Evolutionary conservation across 2,113 vertebrate genomes (phyloP), one percentile per base, ranked within the genome.

Genomic region (Dicentrarchus labrax): DNA sequence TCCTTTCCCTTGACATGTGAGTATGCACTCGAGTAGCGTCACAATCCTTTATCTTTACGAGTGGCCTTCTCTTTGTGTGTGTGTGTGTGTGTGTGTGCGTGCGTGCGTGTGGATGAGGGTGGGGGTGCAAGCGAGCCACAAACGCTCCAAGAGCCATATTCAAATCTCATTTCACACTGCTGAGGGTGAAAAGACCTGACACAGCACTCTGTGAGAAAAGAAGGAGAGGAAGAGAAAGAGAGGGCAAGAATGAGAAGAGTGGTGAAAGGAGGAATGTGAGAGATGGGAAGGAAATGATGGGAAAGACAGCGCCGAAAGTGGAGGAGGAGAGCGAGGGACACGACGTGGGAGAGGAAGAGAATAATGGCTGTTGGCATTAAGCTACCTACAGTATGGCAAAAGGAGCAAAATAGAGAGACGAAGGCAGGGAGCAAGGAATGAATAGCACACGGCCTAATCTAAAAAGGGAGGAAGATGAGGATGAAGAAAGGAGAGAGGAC

Each of bases 121-220:
- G 53, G 24, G 1, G 54, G 66, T 17, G 72, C 48, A 54, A 78
- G 73, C 79, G 6, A 83, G 69, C 72, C 66, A 43, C 76, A 80
- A 86, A 86, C 45, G 59, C 88, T 91, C 81, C 75, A 36, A 88
- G 86, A 91, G 85, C 92, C 89, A 89, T 89, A 91, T 94, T 93
- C 91, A 91, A 93, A 93, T 94, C 88, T 91, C 86, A 91, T 94
- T 91, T 94, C 90, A 91, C 90, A 89, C 86, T 65, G 86, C 86
- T 87, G 88, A 93, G 80, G 84, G 85, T 91, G 90, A 91, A 90
- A 93, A 89, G 90, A 86, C 84, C 91, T 95, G 92, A 94, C 90
- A 88, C 90, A 88, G 93, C 84, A 93, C 93, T 91, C 86, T 82
- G 82, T 53, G 72, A 78, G 41, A 47, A 12, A 17, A 62, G 66